Conservation (phyloP, 2,888 invertebrate species). For the Allolobophora icterica region DNA sequence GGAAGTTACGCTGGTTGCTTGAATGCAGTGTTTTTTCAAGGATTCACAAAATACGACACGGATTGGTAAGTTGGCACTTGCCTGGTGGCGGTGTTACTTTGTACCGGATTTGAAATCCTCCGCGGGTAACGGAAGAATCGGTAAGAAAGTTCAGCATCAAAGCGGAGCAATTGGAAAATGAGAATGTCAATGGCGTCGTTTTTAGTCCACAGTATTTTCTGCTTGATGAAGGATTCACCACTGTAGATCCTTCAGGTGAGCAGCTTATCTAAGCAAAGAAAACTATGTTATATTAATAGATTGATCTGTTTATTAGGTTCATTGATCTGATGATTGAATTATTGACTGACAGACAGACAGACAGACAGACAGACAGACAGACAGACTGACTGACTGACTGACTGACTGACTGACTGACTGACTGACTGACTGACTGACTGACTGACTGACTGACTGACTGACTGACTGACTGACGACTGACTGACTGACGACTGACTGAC, state of each 20-base stretch:
- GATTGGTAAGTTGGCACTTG: too few species aligned
- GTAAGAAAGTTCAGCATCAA: neutral
- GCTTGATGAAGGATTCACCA: neutral
- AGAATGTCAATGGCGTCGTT: neutral
- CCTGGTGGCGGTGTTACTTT: neutral
- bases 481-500: neutral
- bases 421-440: neutral
- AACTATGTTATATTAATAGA: neutral
- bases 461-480: neutral
- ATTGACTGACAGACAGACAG: neutral
- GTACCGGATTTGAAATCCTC: neutral
- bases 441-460: neutral
- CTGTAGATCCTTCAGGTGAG: neutral
- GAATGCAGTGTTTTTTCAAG: too few species aligned
- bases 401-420: too few species aligned
- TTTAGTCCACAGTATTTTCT: slow-evolving; percentile 17
- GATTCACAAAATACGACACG: too few species aligned
- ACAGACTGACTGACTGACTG: neutral
- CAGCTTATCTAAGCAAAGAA: neutral
- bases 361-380: neutral
- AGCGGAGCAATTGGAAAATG: neutral
- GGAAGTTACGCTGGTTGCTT: too few species aligned
- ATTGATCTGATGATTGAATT: too few species aligned
- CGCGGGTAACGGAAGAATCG: neutral
- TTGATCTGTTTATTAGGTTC: too few species aligned